Conservation (phyloP, 1,140 invertebrate genomes). For the Drosophila guanche region DNA sequence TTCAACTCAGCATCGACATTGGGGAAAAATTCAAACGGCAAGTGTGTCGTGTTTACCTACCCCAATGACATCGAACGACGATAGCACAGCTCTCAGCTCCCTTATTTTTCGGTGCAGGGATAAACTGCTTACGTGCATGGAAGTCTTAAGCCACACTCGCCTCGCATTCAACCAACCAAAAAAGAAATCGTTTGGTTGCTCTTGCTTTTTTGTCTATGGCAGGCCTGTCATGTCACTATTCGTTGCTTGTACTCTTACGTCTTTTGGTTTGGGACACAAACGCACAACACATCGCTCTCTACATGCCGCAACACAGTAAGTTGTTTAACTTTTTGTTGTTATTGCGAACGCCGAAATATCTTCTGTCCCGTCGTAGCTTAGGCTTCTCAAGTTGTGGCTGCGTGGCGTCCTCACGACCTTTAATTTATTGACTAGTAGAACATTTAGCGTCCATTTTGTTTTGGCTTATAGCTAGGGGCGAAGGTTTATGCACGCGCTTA, state of each 20-base stretch:
- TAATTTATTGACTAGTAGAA: constrained; percentile 73
- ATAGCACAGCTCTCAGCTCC: constrained; percentile 36
- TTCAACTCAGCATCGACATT: constrained; percentile 52
- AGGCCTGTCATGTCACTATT: constrained; percentile 73
- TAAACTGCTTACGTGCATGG: constrained; percentile 74
- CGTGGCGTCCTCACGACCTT: constrained; percentile 50
- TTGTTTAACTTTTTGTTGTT: constrained; percentile 66
- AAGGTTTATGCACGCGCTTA: constrained; percentile 64
- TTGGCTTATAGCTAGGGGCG: constrained; percentile 71
- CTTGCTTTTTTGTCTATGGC: constrained; percentile 40
- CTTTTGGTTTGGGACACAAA: constrained; percentile 60
- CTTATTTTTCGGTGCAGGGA: constrained; percentile 10
- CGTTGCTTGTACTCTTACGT: constrained; percentile 54
- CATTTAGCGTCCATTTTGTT: constrained; percentile 66
- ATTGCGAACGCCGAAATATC: constrained; percentile 61
- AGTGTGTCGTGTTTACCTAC: constrained; percentile 79
- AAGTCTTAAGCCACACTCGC: constrained; percentile 23
- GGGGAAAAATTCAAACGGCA: constrained; percentile 81
- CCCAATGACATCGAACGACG: constrained; percentile 65
- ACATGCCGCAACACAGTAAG: constrained; percentile 26
- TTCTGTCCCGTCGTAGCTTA: constrained; percentile 57
- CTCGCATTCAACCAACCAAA: constrained; percentile 1
- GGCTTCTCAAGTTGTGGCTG: constrained; percentile 32
- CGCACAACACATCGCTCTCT: constrained; percentile 22
- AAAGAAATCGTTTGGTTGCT: constrained; percentile 1